These are phyloP conservation scores for Callospermophilus lateralis DNA, from an alignment of 2,113 vertebrate genomes.

Conservation along the genomic window DNA sequence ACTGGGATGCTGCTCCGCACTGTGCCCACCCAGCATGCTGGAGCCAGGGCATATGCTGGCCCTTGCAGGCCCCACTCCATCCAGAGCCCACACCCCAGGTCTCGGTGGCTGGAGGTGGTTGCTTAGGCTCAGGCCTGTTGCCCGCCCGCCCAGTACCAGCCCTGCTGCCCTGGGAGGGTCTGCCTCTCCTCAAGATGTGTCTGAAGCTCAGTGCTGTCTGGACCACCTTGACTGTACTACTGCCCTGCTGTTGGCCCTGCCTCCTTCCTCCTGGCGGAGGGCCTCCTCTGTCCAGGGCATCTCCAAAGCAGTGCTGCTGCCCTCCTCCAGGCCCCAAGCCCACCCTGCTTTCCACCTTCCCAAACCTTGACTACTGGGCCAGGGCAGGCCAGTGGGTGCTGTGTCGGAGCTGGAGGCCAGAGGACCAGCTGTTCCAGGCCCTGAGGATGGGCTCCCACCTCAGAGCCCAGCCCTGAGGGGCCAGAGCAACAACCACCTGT, in stretches of 20 bases:
- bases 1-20: background rate
- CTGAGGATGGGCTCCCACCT: background rate
- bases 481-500: rapidly evolving
- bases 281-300: background rate
- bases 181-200: rapidly evolving
- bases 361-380: rapidly evolving
- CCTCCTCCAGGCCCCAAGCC: too few relatives aligned
- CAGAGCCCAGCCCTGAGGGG: background rate
- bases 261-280: rapidly evolving
- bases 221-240: too few relatives aligned
- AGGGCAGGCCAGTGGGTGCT: background rate
- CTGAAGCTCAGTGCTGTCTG: background rate
- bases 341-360: rapidly evolving
- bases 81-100: rapidly evolving
- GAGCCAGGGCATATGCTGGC: rapidly evolving
- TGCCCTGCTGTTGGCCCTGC: background rate
- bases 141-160: rapidly evolving
- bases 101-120: background rate
- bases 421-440: too few relatives aligned
- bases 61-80: background rate
- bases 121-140: background rate
- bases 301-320: background rate
- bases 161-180: background rate
- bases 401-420: background rate
- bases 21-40: background rate